Evolutionary conservation across 2,113 vertebrate species (phyloP).

Genomic region (Oceanites oceanicus): DNA sequence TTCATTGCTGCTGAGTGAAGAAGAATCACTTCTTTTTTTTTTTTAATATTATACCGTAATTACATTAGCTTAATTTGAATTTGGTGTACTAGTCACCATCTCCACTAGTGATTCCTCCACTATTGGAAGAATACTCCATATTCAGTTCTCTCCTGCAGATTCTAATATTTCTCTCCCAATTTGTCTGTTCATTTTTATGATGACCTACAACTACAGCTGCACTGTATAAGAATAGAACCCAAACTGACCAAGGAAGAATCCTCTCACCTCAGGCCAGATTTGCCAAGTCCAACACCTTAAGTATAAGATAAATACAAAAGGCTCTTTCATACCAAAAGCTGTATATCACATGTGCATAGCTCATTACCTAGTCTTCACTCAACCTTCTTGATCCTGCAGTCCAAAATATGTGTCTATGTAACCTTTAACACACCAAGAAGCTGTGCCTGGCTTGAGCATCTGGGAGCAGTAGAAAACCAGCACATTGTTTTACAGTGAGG

Average conservation of each 20-base stretch:
- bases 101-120: background rate
- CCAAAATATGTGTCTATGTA: background rate
- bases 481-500: rapidly evolving
- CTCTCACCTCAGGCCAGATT: background rate
- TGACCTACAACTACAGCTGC: background rate
- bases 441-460: background rate
- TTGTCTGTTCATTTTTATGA: background rate
- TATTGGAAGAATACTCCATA: background rate
- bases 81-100: background rate
- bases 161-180: background rate
- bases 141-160: background rate
- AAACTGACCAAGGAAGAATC: background rate
- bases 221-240: background rate
- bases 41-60: background rate
- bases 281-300: background rate
- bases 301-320: background rate
- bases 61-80: background rate
- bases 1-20: background rate
- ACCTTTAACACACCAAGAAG: background rate
- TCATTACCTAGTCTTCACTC: background rate
- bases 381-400: background rate
- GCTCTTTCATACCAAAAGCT: background rate
- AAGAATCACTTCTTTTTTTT: background rate
- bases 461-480: background rate
- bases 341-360: too few species aligned